phyloP scores from a whole-genome alignment of 2,888 invertebrate species.

The Parnassius apollo region DNA sequence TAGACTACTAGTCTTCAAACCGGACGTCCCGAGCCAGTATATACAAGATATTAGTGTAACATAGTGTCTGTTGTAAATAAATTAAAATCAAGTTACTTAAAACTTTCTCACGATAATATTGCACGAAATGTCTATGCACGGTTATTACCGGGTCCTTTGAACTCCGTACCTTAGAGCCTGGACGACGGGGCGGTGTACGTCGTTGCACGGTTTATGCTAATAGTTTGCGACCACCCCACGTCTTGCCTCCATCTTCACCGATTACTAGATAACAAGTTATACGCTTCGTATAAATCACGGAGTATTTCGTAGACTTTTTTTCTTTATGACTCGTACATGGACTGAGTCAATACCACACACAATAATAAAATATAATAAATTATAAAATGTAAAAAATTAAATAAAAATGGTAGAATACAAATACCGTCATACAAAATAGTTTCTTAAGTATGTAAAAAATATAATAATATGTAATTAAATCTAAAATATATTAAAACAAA shows the following conservation, averaged over 20 bases:
- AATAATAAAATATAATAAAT: background rate
- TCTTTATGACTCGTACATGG: background rate
- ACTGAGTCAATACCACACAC: background rate
- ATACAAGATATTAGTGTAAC: background rate
- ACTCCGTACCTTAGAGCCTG: slow-evolving; percentile 18
- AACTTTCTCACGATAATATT: slow-evolving; percentile 7
- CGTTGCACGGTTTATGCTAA: slow-evolving; percentile 70
- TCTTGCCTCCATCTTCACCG: slow-evolving; percentile 36
- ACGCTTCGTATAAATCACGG: slow-evolving; percentile 5
- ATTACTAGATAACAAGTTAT: slow-evolving; percentile 13
- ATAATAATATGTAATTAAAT: too few relatives aligned
- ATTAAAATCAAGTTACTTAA: background rate
- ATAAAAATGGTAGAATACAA: too few relatives aligned
- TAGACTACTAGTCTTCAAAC: too few relatives aligned
- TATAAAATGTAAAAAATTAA: too few relatives aligned
- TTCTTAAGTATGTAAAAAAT: too few relatives aligned
- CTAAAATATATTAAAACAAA: too few relatives aligned
- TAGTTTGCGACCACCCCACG: slow-evolving; percentile 58
- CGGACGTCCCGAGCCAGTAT: too few relatives aligned
- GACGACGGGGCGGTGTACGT: slow-evolving; percentile 44
- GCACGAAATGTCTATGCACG: slow-evolving; percentile 9
- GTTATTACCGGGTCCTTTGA: slow-evolving; percentile 16
- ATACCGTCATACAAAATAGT: too few relatives aligned
- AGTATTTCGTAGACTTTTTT: slow-evolving; percentile 2
- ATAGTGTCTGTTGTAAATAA: background rate